A percentile compares a stretch with the other conserved stretches of the same genome.
Conservation (phyloP, 2,888 invertebrate genomes). For the Eupithecia insigniata region DNA sequence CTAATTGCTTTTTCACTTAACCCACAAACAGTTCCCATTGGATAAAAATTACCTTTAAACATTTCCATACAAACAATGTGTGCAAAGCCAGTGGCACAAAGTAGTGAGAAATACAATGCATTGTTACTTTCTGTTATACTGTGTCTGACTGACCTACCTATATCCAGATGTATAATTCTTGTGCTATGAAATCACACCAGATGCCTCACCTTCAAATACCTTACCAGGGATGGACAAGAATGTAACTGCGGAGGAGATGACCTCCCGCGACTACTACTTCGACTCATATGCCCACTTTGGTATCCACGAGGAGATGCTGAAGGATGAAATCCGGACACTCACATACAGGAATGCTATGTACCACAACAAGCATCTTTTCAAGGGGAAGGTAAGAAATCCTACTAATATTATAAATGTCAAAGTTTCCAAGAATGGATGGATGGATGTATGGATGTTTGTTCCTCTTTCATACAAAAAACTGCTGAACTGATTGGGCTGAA, state of each 20-base stretch:
- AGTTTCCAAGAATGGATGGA: too few species aligned
- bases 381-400: constrained; percentile 87
- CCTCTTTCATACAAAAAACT: too few species aligned
- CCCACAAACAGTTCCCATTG: too few species aligned
- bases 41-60: background rate
- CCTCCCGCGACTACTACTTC: constrained; percentile 99
- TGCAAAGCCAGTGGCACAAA: background rate
- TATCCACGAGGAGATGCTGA: constrained; percentile 99
- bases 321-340: constrained; percentile 99
- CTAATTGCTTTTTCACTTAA: too few species aligned
- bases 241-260: constrained; percentile 97
- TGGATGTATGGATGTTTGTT: too few species aligned
- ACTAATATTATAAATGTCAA: background rate
- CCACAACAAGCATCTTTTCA: constrained; percentile 99
- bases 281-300: constrained; percentile 99
- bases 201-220: constrained; percentile 37
- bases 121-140: background rate
- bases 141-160: too few species aligned
- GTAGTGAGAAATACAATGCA: background rate
- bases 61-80: background rate
- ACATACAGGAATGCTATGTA: constrained; percentile 99
- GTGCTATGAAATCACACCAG: constrained; percentile 33
- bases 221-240: constrained; percentile 68
- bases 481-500: too few species aligned
- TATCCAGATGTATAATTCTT: too few species aligned